Percentiles rank a stretch among this genome's conserved stretches.
phyloP scores from a whole-genome alignment of 2,888 invertebrate genomes.

The Teleogryllus oceanicus region DNA sequence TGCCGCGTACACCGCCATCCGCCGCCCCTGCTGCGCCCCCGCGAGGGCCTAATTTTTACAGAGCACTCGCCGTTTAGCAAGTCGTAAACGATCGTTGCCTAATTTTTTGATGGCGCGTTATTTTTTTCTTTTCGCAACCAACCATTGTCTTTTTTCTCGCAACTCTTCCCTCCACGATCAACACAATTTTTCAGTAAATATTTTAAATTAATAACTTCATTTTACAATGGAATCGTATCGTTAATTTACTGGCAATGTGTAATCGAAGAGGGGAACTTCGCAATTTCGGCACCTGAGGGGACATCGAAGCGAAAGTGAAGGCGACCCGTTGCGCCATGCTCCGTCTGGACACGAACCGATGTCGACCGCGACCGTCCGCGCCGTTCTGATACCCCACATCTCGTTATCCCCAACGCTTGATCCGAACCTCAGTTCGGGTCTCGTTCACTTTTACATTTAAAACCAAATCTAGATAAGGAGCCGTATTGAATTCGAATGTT shows the following conservation, averaged over 20 bases:
- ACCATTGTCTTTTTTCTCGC: background rate
- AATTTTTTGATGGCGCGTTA: background rate
- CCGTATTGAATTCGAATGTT: slow-evolving; percentile 18
- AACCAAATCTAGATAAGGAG: background rate
- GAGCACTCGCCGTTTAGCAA: slow-evolving; percentile 5
- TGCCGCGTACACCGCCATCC: background rate
- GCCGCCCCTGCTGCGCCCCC: background rate
- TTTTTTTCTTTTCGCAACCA: background rate
- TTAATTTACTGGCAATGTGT: background rate
- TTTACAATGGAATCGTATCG: background rate
- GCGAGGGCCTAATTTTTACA: slow-evolving; percentile 1
- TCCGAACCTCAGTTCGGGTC: background rate
- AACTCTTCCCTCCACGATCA: background rate
- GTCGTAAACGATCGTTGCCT: background rate
- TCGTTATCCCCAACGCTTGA: background rate
- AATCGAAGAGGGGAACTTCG: too few species aligned
- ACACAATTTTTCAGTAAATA: background rate
- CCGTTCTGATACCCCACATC: background rate
- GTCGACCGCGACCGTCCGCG: too few species aligned
- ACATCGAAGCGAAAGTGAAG: too few species aligned
- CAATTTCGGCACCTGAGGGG: too few species aligned
- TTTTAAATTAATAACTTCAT: background rate
- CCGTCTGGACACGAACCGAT: too few species aligned
- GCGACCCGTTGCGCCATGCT: too few species aligned
- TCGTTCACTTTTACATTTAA: background rate